Percentiles rank a stretch among this genome's conserved stretches.
Conservation (phyloP, 2,113 vertebrate genomes). For the Gavia stellata region DNA sequence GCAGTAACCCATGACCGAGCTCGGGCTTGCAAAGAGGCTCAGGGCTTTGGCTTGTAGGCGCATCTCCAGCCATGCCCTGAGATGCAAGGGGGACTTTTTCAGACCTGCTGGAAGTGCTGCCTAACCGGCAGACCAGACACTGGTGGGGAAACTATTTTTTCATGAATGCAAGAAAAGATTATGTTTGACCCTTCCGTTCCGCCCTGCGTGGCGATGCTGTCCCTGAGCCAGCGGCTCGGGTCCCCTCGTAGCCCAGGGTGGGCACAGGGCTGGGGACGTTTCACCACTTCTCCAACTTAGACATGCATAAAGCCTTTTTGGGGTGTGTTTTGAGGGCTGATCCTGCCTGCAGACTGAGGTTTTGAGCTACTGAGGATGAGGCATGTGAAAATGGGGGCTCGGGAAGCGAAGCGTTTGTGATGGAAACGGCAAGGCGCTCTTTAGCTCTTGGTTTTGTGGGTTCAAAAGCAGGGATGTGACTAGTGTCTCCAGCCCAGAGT, state of each 20-base stretch:
- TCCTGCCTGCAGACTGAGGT: not conserved
- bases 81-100: not conserved
- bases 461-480: not conserved
- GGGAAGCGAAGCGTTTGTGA: not conserved
- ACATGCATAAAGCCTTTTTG: fast-evolving
- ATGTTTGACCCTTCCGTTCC: not conserved
- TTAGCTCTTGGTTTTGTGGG: not conserved
- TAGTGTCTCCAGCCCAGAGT: not conserved
- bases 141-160: not conserved
- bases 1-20: not conserved
- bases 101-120: not conserved
- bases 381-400: not conserved
- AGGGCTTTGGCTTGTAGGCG: not conserved
- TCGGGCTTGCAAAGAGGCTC: not conserved
- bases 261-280: not conserved
- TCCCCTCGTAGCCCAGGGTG: not conserved
- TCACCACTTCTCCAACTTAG: too few species aligned
- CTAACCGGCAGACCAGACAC: not conserved
- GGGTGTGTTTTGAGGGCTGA: not conserved
- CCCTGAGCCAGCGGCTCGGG: not conserved
- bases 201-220: not conserved
- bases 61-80: not conserved
- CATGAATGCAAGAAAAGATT: not conserved
- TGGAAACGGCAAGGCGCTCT: not conserved
- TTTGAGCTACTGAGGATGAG: not conserved